Percentiles rank a stretch among this genome's conserved stretches.
Evolutionary conservation across 2,113 vertebrate genomes (phyloP).

Genomic region (Paratilapia polleni): DNA sequence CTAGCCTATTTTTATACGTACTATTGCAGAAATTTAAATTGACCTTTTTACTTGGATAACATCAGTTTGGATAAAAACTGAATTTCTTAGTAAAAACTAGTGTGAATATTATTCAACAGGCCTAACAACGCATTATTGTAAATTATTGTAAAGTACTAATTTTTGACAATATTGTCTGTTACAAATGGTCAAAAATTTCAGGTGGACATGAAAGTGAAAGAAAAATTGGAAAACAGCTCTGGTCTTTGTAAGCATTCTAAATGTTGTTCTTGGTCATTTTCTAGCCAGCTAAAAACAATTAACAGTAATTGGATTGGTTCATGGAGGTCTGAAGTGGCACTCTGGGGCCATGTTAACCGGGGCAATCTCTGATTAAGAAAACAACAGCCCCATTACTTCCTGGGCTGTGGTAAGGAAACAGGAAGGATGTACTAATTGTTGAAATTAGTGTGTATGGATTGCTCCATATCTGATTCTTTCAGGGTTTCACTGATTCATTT

Average conservation of each 20-base stretch:
- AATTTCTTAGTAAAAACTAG: background rate
- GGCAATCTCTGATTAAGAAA: slow-evolving; percentile 69
- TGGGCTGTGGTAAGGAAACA: slow-evolving; percentile 21
- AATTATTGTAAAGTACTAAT: background rate
- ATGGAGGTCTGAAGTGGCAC: slow-evolving; percentile 44
- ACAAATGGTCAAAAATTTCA: background rate
- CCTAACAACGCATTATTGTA: background rate
- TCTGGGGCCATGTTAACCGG: slow-evolving; percentile 51
- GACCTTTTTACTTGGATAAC: background rate
- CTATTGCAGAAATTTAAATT: background rate
- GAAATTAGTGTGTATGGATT: slow-evolving; percentile 13
- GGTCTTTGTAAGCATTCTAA: slow-evolving; percentile 33
- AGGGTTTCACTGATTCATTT: background rate
- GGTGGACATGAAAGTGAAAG: background rate
- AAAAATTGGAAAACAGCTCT: background rate
- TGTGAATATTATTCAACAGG: background rate
- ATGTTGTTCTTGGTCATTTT: slow-evolving; percentile 61
- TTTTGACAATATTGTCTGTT: background rate
- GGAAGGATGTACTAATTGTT: background rate
- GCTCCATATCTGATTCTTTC: background rate
- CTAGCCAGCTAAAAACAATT: slow-evolving; percentile 66
- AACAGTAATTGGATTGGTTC: slow-evolving; percentile 47
- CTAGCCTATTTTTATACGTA: background rate
- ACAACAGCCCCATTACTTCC: slow-evolving; percentile 69
- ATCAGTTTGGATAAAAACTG: background rate